phyloP scores from a whole-genome alignment of 2,797 vertebrate genomes.

The Syngnathus acus region DNA sequence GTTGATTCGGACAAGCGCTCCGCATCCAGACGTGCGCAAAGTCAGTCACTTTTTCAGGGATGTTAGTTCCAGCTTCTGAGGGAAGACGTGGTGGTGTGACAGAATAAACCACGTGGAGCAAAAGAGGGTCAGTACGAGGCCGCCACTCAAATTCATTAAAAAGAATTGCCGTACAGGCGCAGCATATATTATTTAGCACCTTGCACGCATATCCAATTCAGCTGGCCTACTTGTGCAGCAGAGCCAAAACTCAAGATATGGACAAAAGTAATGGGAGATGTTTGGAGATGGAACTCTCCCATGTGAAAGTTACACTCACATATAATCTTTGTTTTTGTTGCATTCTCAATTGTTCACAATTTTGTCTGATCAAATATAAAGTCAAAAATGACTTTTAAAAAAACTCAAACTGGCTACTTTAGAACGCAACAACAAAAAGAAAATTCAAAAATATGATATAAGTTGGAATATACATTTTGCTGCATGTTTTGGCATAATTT shows the following conservation, averaged over 20 bases:
- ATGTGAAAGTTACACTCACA: neutral
- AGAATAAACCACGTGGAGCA: neutral
- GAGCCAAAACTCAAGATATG: neutral
- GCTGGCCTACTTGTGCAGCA: constrained; percentile 30
- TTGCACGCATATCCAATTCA: constrained; percentile 53
- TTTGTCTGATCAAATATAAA: no score
- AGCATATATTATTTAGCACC: constrained; percentile 56
- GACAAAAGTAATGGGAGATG: neutral
- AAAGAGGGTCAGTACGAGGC: constrained; percentile 23
- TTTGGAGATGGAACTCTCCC: neutral
- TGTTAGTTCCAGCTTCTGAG: neutral
- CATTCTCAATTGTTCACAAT: no score
- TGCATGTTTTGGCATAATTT: no score
- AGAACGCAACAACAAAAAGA: no score
- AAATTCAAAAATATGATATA: no score
- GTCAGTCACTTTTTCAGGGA: neutral
- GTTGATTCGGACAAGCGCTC: neutral
- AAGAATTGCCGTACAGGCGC: constrained; percentile 42
- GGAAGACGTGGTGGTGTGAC: neutral
- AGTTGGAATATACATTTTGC: no score
- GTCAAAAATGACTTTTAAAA: no score
- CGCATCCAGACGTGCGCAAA: neutral
- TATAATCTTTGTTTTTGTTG: neutral
- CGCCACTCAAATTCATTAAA: constrained; percentile 50
- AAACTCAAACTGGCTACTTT: no score